These are phyloP conservation scores for Teinopalpus imperialis DNA, from an alignment of 2,888 invertebrate genomes.

Conservation along the genomic window DNA sequence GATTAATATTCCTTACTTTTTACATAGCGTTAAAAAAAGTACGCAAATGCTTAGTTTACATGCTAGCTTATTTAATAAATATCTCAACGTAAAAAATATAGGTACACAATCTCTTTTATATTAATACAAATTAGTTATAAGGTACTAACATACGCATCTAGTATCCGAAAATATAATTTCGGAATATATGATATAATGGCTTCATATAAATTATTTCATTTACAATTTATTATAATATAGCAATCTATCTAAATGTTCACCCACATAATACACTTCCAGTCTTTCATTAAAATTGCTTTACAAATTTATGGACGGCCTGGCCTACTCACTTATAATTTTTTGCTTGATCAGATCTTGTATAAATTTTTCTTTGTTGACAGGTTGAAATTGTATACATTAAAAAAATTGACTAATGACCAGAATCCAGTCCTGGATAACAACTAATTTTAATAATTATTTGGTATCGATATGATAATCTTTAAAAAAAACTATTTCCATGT, in stretches of 20 bases:
- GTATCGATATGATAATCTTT: too few relatives aligned
- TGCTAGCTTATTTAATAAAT: slow-evolving; percentile 58
- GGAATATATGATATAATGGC: slow-evolving; percentile 35
- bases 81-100: slow-evolving; percentile 75
- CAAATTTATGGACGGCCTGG: slow-evolving; percentile 72
- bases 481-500: too few relatives aligned
- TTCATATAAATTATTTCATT: slow-evolving; percentile 33
- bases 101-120: slow-evolving; percentile 57
- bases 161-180: slow-evolving; percentile 13
- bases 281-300: slow-evolving; percentile 57
- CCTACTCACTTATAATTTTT: slow-evolving; percentile 35
- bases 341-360: slow-evolving; percentile 21
- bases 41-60: slow-evolving; percentile 66
- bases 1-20: slow-evolving; percentile 45
- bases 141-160: slow-evolving; percentile 49
- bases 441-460: too few relatives aligned
- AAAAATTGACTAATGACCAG: background rate
- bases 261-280: slow-evolving; percentile 54
- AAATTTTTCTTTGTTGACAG: background rate
- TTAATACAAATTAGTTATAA: slow-evolving; percentile 31
- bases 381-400: slow-evolving; percentile 13
- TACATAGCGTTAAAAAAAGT: slow-evolving; percentile 69
- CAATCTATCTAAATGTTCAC: slow-evolving; percentile 28
- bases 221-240: slow-evolving; percentile 29
- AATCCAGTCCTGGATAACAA: background rate